Evolutionary conservation across 2,888 invertebrate genomes (phyloP).

Genomic region (Erebia ligea): DNA sequence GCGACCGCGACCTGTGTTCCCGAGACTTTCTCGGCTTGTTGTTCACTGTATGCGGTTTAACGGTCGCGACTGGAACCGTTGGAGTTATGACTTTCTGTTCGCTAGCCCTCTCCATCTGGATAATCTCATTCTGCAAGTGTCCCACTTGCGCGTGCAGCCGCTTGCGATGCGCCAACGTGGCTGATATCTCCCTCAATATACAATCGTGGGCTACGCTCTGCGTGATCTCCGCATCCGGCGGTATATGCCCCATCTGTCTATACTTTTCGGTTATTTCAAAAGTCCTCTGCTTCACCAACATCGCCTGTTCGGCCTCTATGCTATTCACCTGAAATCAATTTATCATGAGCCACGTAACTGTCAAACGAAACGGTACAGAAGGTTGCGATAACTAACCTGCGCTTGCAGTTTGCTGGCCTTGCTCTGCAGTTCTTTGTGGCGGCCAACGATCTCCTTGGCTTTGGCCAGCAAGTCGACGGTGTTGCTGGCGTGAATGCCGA

Average conservation of each 20-base stretch:
- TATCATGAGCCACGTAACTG: conserved; percentile 29
- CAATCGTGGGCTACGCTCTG: conserved; percentile 90
- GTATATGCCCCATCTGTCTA: conserved; percentile 79
- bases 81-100: conserved; percentile 82
- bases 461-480: conserved; percentile 93
- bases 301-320: conserved; percentile 90
- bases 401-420: conserved; percentile 93
- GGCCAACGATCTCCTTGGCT: conserved; percentile 95
- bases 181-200: conserved; percentile 93
- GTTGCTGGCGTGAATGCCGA: conserved; percentile 94
- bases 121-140: conserved; percentile 90
- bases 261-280: conserved; percentile 90
- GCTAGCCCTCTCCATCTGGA: conserved; percentile 87
- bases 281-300: conserved; percentile 87
- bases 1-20: conserved; percentile 91
- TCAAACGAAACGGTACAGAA: conserved; percentile 1
- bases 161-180: conserved; percentile 92
- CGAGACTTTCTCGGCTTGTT: conserved; percentile 79
- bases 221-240: conserved; percentile 83
- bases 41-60: conserved; percentile 73
- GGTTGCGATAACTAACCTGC: conserved; percentile 83
- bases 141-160: conserved; percentile 91
- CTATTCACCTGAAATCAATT: conserved; percentile 76
- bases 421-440: conserved; percentile 95
- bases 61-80: conserved; percentile 69